Base-by-base conservation (phyloP, 2,797 vertebrate species). In the Psittacula echo region DNA sequence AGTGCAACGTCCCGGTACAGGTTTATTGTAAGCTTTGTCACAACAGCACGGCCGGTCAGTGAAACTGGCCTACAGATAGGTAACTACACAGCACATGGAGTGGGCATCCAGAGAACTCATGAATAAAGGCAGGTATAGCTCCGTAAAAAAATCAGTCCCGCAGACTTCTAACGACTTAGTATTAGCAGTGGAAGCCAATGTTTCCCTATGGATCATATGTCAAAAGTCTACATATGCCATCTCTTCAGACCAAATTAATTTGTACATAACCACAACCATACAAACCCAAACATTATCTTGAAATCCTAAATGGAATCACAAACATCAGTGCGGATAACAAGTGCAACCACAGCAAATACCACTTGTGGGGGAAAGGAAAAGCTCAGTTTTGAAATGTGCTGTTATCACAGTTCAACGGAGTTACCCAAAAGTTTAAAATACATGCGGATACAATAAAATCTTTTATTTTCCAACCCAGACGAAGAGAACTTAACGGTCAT, bases 1-100 rank as follows among this genome's bases (percentile, higher is more conserved):
- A 53, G 76, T 51, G 87, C 79, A 85, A 94, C 96, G 91, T 93
- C 91, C 93, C 93, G 89, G 93, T 87, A 96, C 96, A 97, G 95
- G 7, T 97, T 98, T 97, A 98, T 97, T 97, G 34, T 54, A 95
- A 97, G 96, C 87, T 90, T 74, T 92, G 97, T 95, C 95, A 97
- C 97, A 94, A 95, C 90, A 94, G 78, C 95, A 89, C 85, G 82
- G 93, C 81, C 72, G 94, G 94, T 85, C 61, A 75, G 96, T 95
- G 96, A 95, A 94, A 93, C 58, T 16, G 30, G 65, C 95, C 96
- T 97, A 98, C 95, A 97, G 96, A 94, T 85, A 91, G 20, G 73
- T 81, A 88, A 72, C 97, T 94, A 95, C 62, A 3, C 45, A 56
- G 81, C 77, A 97, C 94, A 95, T 10, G 37, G 96, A 91, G 50